Percentiles rank a stretch among this genome's conserved stretches.
phyloP scores from a whole-genome alignment of 2,113 vertebrate genomes.

The Perca flavescens region DNA sequence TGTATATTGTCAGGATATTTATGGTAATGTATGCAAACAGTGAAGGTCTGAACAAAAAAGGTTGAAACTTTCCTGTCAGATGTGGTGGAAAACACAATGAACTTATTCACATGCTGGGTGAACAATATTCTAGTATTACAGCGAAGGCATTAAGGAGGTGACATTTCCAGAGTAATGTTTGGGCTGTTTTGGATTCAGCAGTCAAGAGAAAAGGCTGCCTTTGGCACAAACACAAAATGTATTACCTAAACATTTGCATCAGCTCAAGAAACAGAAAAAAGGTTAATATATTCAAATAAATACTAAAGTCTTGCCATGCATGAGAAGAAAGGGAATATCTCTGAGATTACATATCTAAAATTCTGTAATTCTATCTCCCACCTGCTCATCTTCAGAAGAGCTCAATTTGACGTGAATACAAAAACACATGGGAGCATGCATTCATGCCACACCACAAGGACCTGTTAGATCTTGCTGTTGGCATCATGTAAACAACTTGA shows the following conservation, averaged over 20 bases:
- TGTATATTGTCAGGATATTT: conserved; percentile 5
- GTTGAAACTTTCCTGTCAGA: conserved; percentile 14
- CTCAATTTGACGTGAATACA: conserved; percentile 14
- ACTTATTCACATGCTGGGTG: not conserved
- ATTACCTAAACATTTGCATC: conserved; percentile 10
- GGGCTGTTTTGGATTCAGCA: conserved; percentile 18
- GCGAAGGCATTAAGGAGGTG: conserved; percentile 31
- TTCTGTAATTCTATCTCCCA: conserved; percentile 18
- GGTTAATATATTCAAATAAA: conserved; percentile 50
- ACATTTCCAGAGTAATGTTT: conserved; percentile 29
- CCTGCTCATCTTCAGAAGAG: conserved; percentile 17
- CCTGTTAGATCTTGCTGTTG: conserved; percentile 51
- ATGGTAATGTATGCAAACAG: conserved; percentile 19
- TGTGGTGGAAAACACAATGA: conserved; percentile 22
- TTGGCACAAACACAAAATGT: conserved; percentile 8
- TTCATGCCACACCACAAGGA: not conserved
- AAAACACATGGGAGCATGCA: conserved; percentile 4
- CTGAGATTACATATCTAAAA: not conserved
- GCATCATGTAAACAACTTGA: conserved; percentile 51
- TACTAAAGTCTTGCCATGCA: not conserved
- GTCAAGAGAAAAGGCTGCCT: conserved; percentile 17
- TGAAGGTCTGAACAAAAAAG: not conserved
- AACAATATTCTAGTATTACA: conserved; percentile 40
- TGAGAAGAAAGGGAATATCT: not conserved
- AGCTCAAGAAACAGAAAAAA: conserved; percentile 1